Percentiles rank a stretch among this genome's conserved stretches.
phyloP scores from a whole-genome alignment of 2,888 invertebrate species.

The Malacosoma neustria region DNA sequence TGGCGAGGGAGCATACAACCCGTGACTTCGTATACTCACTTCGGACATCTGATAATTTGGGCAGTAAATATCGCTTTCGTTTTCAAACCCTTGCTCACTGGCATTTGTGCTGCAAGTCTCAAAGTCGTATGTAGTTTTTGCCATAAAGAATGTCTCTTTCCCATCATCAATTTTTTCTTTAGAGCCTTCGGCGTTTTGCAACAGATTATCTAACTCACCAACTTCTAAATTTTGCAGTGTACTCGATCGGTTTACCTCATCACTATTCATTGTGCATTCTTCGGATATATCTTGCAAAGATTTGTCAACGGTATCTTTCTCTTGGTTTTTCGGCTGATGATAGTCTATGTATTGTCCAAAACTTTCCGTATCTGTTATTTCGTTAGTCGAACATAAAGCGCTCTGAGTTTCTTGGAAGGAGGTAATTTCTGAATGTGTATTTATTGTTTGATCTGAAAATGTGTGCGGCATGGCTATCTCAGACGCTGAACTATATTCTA shows the following conservation, averaged over 20 bases:
- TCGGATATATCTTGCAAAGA: slow-evolving; percentile 64
- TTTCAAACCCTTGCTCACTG: slow-evolving; percentile 66
- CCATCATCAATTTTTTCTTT: slow-evolving; percentile 52
- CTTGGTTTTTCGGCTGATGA: slow-evolving; percentile 46
- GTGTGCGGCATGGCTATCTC: slow-evolving; percentile 69
- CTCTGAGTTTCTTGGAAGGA: slow-evolving; percentile 66
- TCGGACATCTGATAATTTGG: slow-evolving; percentile 78
- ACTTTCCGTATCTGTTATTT: slow-evolving; percentile 67
- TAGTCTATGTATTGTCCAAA: slow-evolving; percentile 68
- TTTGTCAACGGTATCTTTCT: slow-evolving; percentile 50
- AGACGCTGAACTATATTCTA: slow-evolving; percentile 79
- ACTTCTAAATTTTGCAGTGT: slow-evolving; percentile 40
- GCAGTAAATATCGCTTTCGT: slow-evolving; percentile 77
- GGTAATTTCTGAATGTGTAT: slow-evolving; percentile 65
- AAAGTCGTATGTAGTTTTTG: slow-evolving; percentile 59
- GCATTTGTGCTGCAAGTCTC: slow-evolving; percentile 64
- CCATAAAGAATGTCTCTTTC: slow-evolving; percentile 55
- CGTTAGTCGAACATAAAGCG: slow-evolving; percentile 65
- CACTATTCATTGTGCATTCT: slow-evolving; percentile 63
- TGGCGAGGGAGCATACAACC: slow-evolving; percentile 77
- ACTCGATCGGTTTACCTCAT: slow-evolving; percentile 46
- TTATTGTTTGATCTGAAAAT: slow-evolving; percentile 65
- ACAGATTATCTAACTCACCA: slow-evolving; percentile 44
- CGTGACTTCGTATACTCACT: slow-evolving; percentile 78
- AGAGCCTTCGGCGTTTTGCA: slow-evolving; percentile 39